Conservation (phyloP, 2,113 vertebrate genomes). For the Oreochromis tanganicae region DNA sequence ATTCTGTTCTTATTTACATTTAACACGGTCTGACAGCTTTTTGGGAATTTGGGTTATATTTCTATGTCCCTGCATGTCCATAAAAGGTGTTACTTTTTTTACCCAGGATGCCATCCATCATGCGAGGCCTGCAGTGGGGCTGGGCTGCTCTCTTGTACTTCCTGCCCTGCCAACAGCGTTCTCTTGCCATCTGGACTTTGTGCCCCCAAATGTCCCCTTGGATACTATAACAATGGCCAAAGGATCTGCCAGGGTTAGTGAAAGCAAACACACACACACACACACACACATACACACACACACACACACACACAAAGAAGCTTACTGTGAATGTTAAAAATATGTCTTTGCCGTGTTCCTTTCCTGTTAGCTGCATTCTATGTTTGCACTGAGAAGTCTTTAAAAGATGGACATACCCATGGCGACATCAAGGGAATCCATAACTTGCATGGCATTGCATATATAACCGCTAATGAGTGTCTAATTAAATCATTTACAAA, state of each 20-base stretch:
- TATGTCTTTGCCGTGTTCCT: background rate
- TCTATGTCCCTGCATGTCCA: background rate
- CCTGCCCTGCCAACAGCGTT: constrained; percentile 69
- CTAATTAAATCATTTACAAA: background rate
- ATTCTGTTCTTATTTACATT: background rate
- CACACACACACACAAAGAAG: background rate
- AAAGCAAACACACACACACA: too few relatives aligned
- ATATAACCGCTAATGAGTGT: background rate
- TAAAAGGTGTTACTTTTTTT: background rate
- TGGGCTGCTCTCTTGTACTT: constrained; percentile 78
- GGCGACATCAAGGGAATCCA: background rate
- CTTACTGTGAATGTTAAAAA: background rate
- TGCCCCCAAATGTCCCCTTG: constrained; percentile 68
- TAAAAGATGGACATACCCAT: background rate
- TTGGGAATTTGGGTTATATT: background rate
- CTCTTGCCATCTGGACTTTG: constrained; percentile 79
- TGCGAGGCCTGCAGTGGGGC: constrained; percentile 77
- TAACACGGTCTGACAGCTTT: background rate
- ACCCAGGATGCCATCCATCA: constrained; percentile 83
- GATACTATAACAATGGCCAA: constrained; percentile 75
- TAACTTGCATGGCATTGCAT: background rate
- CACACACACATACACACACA: background rate
- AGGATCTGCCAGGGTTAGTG: constrained; percentile 77
- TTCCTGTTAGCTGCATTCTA: background rate
- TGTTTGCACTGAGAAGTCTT: background rate